Conservation (phyloP, 2,113 vertebrate genomes). For the Irena cyanogastra region DNA sequence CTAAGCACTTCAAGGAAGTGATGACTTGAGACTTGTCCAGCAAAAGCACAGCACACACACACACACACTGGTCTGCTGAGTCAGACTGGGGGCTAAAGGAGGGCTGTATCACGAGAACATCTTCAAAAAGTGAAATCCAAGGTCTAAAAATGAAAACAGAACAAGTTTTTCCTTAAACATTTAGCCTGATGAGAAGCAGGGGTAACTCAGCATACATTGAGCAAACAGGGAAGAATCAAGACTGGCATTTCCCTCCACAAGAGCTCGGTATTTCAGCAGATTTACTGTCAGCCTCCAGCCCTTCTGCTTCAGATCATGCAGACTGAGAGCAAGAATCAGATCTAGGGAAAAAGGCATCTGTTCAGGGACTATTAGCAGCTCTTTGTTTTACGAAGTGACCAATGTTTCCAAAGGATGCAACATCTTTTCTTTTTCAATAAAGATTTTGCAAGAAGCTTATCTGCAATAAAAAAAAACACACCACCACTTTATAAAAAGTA, state of each 20-base stretch:
- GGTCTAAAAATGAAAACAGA: not conserved
- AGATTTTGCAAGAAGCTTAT: constrained; percentile 51
- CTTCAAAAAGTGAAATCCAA: not conserved
- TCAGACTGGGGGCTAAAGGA: not conserved
- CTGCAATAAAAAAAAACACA: not conserved
- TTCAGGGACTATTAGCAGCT: not conserved
- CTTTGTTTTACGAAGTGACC: constrained; percentile 33
- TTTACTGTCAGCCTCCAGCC: not conserved
- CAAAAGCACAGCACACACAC: not conserved
- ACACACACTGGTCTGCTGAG: not conserved
- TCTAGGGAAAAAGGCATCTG: constrained; percentile 11
- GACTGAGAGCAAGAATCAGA: not conserved
- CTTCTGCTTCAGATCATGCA: constrained; percentile 1
- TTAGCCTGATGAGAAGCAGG: not conserved
- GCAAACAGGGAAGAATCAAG: not conserved
- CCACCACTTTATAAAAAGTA: constrained; percentile 2
- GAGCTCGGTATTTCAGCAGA: not conserved
- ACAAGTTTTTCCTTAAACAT: not conserved
- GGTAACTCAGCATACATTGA: not conserved
- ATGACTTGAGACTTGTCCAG: not conserved
- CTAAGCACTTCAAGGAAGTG: not conserved
- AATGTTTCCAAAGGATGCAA: constrained; percentile 2
- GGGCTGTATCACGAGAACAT: not conserved
- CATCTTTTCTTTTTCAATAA: constrained; percentile 14
- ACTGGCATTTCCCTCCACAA: not conserved